These are phyloP conservation scores for Arrhamphus sclerolepis DNA, from an alignment of 2,797 vertebrate species.

Conservation along the genomic window DNA sequence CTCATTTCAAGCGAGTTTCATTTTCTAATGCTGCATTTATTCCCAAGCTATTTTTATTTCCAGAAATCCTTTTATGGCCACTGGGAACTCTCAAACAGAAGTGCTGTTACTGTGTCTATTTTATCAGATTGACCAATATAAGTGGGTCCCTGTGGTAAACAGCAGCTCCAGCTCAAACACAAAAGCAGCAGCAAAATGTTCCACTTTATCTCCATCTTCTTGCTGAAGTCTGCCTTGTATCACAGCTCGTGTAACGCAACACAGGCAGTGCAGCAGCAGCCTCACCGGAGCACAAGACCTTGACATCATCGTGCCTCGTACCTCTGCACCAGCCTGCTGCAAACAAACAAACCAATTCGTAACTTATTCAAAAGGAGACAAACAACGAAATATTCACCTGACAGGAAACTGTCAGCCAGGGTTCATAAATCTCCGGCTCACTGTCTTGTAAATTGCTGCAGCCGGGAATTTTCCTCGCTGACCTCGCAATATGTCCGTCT, in stretches of 20 bases:
- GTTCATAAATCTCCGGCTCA: constrained; percentile 32
- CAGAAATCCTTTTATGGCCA: constrained; percentile 52
- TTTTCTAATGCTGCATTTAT: too few relatives aligned
- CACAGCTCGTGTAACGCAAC: constrained; percentile 12
- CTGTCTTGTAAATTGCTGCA: constrained; percentile 37
- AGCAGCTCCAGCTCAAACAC: constrained; percentile 29
- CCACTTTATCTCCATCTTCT: constrained; percentile 58
- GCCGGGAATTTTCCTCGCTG: constrained; percentile 34
- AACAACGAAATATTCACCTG: constrained; percentile 42
- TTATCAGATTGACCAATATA: constrained; percentile 66
- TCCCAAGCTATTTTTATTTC: too few relatives aligned
- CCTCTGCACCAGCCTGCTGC: constrained; percentile 13
- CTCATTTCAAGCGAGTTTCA: too few relatives aligned
- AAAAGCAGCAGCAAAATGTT: constrained; percentile 55
- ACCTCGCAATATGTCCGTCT: constrained; percentile 27
- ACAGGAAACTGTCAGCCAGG: constrained; percentile 40
- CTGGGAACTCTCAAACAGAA: constrained; percentile 47
- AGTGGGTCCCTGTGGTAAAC: constrained; percentile 54
- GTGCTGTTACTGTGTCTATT: constrained; percentile 49
- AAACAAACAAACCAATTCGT: constrained; percentile 18
- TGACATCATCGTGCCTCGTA: constrained; percentile 13
- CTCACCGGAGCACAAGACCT: constrained; percentile 1
- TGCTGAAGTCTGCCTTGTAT: constrained; percentile 17
- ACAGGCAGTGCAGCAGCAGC: constrained; percentile 15
- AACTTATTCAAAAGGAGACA: constrained; percentile 42